Conservation (phyloP, 64 coral and sea anemone species). For the Stichodactyla mertensii region DNA sequence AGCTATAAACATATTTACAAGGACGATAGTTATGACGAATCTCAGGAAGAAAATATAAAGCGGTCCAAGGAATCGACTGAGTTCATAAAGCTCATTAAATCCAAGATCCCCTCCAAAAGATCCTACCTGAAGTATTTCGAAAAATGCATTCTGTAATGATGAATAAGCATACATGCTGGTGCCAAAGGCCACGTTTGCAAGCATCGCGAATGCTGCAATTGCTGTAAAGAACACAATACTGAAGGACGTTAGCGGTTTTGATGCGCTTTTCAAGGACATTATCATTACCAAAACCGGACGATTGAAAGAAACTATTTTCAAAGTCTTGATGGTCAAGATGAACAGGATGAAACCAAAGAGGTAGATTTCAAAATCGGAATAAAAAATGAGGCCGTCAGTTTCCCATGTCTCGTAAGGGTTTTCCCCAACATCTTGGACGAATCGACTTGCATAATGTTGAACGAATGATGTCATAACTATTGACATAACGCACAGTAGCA, state of each 20-base stretch:
- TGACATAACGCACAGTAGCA: slow-evolving; percentile 12
- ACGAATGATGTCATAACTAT: slow-evolving; percentile 15
- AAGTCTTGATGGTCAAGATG: slow-evolving; percentile 26
- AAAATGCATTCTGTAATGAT: slow-evolving; percentile 17
- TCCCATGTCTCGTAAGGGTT: slow-evolving; percentile 42
- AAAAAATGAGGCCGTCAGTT: slow-evolving; percentile 21
- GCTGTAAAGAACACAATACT: slow-evolving; percentile 11
- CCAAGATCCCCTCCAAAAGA: slow-evolving; percentile 27
- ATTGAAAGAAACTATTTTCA: slow-evolving; percentile 39
- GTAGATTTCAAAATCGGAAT: slow-evolving; percentile 21
- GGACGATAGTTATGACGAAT: slow-evolving; percentile 23
- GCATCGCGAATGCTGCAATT: slow-evolving; percentile 29
- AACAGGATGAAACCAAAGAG: slow-evolving; percentile 34
- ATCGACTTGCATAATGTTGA: slow-evolving; percentile 22
- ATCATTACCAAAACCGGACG: slow-evolving; percentile 27
- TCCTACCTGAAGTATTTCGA: slow-evolving; percentile 5
- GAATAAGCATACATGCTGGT: slow-evolving; percentile 22
- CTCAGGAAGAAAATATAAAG: slow-evolving; percentile 22
- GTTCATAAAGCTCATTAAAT: slow-evolving; percentile 8
- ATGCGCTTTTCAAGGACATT: slow-evolving; percentile 17
- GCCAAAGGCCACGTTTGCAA: slow-evolving; percentile 36
- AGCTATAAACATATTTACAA: slow-evolving; percentile 61
- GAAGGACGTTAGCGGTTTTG: slow-evolving; percentile 16
- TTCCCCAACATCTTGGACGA: slow-evolving; percentile 6
- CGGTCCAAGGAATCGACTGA: slow-evolving; percentile 30